Evolutionary conservation across 2,888 invertebrate genomes (phyloP), one percentile per base, ranked within the genome.

Genomic region (Merodon equestris): DNA sequence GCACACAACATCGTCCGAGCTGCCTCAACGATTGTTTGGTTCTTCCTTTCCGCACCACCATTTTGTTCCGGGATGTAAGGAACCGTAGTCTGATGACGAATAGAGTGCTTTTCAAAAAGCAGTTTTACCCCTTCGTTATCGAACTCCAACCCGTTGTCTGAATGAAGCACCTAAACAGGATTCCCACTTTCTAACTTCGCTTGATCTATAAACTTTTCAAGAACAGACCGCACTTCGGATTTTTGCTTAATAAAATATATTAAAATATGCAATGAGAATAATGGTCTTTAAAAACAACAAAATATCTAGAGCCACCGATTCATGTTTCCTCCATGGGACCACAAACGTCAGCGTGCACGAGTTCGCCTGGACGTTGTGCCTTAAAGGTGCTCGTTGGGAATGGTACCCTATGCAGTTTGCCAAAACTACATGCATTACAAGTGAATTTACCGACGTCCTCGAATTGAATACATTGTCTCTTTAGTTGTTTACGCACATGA

Each of bases 61-160:
- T 70, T 70, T 9, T 60, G 53, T 19, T 60, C 38, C 14, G 86
- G 85, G 3, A 85, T 84, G 70, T 86, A 85, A 1, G 82, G 66
- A 0, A 84, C 83, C 9, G 83, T 82, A 66, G 45, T 66, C 54
- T 83, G 83, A 54, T 83, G 82, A 27, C 68, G 47, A 42, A 84
- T 84, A 45, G 84, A 83, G 48, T 82, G 47, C 36, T 72, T 60
- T 36, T 82, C 64, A 7, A 84, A 66, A 63, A 83, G 82, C 9
- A 81, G 47, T 48, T 74, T 44, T 17, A 84, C 58, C 36, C 77
- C 82, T 42, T 82, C 64, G 36, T 82, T 83, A 0, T 83, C 57
- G 58, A 84, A 85, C 76, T 86, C 85, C 9, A 53, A 44, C 13
- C 84, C 84, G 50, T 83, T 84, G 74, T 85, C 85, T 4, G 84